A percentile compares a stretch with the other conserved stretches of the same genome.
Conservation (phyloP, 2,113 vertebrate species). For the Riparia riparia region DNA sequence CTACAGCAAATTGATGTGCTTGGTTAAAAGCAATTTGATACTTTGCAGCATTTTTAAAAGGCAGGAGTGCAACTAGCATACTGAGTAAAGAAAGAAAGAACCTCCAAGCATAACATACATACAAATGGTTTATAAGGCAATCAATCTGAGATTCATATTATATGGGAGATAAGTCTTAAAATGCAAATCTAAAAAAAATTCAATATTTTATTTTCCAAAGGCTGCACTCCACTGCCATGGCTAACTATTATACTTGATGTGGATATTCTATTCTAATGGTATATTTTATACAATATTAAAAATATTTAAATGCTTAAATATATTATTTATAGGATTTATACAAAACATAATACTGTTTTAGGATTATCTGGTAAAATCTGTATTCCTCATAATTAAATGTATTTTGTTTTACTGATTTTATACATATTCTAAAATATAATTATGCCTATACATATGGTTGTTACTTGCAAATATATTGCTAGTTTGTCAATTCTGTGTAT, state of each 20-base stretch:
- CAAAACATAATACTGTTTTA: not conserved
- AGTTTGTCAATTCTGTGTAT: not conserved
- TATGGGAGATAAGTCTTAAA: not conserved
- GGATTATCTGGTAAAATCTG: not conserved
- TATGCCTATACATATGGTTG: not conserved
- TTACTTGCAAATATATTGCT: not conserved
- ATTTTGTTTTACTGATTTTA: not conserved
- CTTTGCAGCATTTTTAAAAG: not conserved
- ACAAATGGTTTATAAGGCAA: not conserved
- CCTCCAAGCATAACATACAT: not conserved
- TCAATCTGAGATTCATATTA: not conserved
- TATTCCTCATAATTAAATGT: fast-evolving
- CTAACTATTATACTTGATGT: not conserved
- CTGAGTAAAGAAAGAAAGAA: not conserved
- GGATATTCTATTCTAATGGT: not conserved
- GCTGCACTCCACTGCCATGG: not conserved
- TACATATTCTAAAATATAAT: not conserved
- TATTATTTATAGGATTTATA: not conserved
- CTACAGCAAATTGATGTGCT: not conserved
- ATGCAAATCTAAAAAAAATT: not conserved
- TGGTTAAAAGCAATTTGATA: not conserved
- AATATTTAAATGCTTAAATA: not conserved
- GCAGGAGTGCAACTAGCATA: not conserved
- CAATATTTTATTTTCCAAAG: not conserved
- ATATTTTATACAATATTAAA: not conserved